These are phyloP conservation scores for Paramuricea clavata DNA, from an alignment of 92 coral and sea anemone species.

Conservation along the genomic window DNA sequence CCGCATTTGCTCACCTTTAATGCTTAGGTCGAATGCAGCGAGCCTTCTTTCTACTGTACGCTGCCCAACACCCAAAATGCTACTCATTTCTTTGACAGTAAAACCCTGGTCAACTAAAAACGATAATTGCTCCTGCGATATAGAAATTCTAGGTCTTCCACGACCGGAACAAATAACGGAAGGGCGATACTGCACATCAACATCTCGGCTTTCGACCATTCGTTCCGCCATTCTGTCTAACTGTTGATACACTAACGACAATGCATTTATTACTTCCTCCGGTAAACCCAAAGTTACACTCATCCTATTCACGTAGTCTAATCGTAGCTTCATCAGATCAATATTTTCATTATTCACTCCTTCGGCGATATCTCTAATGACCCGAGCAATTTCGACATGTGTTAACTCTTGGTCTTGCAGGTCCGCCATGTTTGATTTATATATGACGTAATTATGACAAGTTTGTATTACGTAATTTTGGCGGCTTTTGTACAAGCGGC, in stretches of 20 bases:
- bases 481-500: too few species aligned
- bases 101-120: not conserved
- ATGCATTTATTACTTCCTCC: conserved; percentile 4
- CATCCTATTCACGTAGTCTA: conserved; percentile 1
- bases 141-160: not conserved
- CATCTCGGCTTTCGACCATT: not conserved
- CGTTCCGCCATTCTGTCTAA: not conserved
- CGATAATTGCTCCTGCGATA: not conserved
- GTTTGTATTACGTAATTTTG: too few species aligned
- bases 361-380: conserved; percentile 9
- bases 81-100: not conserved
- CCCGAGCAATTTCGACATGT: too few species aligned
- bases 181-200: not conserved
- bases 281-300: conserved; percentile 15
- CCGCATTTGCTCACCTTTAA: not conserved
- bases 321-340: conserved; percentile 1
- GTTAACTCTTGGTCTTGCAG: not conserved
- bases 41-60: not conserved
- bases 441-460: too few species aligned
- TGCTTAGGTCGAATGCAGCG: not conserved
- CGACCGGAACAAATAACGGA: not conserved
- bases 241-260: conserved; percentile 3
- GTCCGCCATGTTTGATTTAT: not conserved
- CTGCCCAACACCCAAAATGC: not conserved
- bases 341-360: conserved; percentile 2